A percentile compares a stretch with the other conserved stretches of the same genome.
These are phyloP conservation scores for Scomber colias DNA, from an alignment of 2,113 vertebrate genomes.

Conservation along the genomic window DNA sequence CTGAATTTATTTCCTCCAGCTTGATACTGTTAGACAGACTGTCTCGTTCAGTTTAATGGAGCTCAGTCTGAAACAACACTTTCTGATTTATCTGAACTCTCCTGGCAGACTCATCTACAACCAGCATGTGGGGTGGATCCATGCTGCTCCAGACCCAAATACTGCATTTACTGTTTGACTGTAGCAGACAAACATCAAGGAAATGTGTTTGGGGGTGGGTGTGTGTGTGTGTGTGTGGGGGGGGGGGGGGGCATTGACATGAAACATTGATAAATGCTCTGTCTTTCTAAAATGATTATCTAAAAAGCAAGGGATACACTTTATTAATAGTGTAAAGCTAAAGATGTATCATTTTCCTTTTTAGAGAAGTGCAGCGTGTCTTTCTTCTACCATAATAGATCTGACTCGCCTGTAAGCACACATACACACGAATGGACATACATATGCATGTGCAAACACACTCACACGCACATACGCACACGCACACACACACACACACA, in stretches of 20 bases:
- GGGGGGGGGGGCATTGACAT: not conserved
- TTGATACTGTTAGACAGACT: slow-evolving; percentile 39
- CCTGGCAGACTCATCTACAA: slow-evolving; percentile 36
- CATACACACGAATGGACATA: too few species aligned
- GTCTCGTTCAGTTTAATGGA: slow-evolving; percentile 25
- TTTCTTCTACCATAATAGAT: not conserved
- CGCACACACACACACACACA: slow-evolving; percentile 3
- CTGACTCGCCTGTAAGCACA: not conserved
- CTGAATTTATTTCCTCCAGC: not conserved
- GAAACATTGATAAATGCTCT: not conserved
- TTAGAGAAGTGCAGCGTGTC: not conserved
- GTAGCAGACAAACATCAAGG: not conserved
- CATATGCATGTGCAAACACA: slow-evolving; percentile 2
- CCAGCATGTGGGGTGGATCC: slow-evolving; percentile 46
- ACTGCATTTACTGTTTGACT: slow-evolving; percentile 16
- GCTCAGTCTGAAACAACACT: slow-evolving; percentile 21
- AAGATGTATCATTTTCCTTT: not conserved
- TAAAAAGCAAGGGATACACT: not conserved
- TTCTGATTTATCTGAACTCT: slow-evolving; percentile 37
- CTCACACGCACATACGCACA: slow-evolving; percentile 7
- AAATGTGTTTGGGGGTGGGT: not conserved
- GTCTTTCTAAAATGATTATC: not conserved
- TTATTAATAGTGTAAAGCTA: slow-evolving; percentile 4
- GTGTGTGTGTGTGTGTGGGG: too few species aligned
- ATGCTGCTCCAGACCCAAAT: slow-evolving; percentile 37